Percentiles rank a stretch among this genome's conserved stretches.
phyloP scores from a whole-genome alignment of 2,113 vertebrate species.

The Alectura lathami region DNA sequence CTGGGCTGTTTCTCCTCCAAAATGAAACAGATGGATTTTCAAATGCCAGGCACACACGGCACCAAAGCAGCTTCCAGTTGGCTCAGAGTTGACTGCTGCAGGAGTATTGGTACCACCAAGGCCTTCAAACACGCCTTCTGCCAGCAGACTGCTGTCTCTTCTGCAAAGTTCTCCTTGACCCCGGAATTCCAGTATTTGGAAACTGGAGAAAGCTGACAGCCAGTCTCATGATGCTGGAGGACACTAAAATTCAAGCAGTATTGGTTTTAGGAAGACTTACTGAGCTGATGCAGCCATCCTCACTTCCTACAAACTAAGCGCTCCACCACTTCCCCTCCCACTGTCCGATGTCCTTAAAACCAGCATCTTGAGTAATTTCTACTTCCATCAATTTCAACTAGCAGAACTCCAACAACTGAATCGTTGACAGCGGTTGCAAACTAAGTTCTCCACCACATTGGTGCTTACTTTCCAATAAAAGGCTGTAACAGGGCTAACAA shows the following conservation, averaged over 20 bases:
- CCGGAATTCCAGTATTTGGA: not conserved
- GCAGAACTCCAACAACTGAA: not conserved
- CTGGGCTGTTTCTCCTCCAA: not conserved
- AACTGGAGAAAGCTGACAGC: not conserved
- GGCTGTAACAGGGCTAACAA: not conserved
- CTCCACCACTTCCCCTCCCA: not conserved
- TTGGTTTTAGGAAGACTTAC: not conserved
- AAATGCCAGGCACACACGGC: not conserved
- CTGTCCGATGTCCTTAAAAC: not conserved
- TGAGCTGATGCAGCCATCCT: not conserved
- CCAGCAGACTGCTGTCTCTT: not conserved
- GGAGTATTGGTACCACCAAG: fast-evolving
- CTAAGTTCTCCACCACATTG: not conserved
- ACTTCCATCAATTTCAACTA: not conserved
- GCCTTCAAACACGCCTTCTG: not conserved
- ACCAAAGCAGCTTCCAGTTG: fast-evolving
- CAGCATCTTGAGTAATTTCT: not conserved
- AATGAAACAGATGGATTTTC: not conserved
- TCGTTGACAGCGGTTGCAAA: not conserved
- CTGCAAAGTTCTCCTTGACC: not conserved
- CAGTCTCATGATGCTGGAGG: not conserved
- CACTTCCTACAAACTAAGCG: not conserved
- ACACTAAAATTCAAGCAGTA: not conserved
- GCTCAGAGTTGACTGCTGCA: not conserved
- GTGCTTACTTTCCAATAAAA: not conserved